phyloP scores from a whole-genome alignment of 2,888 invertebrate genomes.

The Noctua comes region DNA sequence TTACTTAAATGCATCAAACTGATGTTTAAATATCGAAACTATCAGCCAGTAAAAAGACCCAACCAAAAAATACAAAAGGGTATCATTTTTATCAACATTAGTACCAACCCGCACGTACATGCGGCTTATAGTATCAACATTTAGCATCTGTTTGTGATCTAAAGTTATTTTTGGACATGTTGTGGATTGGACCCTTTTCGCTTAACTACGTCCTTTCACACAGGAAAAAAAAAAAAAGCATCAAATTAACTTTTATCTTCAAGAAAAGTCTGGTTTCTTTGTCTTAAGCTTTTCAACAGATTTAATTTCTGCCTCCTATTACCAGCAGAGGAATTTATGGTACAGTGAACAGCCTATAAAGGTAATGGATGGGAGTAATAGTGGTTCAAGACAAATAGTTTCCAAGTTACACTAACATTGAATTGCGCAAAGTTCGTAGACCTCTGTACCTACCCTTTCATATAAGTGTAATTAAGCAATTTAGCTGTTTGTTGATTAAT shows the following conservation, averaged over 20 bases:
- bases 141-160: too few species aligned
- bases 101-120: too few species aligned
- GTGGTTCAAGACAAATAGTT: slow-evolving; percentile 23
- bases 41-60: too few species aligned
- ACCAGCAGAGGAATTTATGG: slow-evolving; percentile 29
- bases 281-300: neutral
- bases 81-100: too few species aligned
- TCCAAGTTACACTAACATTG: neutral
- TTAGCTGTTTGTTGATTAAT: slow-evolving; percentile 14
- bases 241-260: neutral
- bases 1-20: too few species aligned
- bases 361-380: slow-evolving; percentile 23
- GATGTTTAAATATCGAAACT: too few species aligned
- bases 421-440: slow-evolving; percentile 27
- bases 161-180: too few species aligned
- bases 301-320: neutral
- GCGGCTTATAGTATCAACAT: too few species aligned
- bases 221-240: too few species aligned
- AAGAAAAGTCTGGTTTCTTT: neutral
- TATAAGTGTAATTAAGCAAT: slow-evolving; percentile 22
- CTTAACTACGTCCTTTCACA: too few species aligned
- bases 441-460: slow-evolving; percentile 6
- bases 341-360: slow-evolving; percentile 24
- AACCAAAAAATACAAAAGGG: too few species aligned
- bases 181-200: too few species aligned